These are phyloP conservation scores for Alfaro cultratus DNA, from an alignment of 2,797 vertebrate genomes.

Conservation along the genomic window DNA sequence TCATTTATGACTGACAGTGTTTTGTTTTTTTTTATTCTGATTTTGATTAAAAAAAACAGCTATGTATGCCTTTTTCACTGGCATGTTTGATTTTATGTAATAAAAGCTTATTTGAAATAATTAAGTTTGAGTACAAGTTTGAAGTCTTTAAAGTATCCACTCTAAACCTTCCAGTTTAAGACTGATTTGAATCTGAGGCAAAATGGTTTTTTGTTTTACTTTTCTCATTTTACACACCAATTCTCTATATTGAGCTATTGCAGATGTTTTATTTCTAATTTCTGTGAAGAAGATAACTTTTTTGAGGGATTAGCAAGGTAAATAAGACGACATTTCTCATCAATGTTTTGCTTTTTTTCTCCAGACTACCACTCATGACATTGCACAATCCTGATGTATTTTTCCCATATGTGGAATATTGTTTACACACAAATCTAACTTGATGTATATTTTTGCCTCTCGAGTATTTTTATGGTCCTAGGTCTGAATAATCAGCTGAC, in stretches of 20 bases:
- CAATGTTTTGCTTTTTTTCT: background rate
- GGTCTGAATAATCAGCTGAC: constrained; percentile 70
- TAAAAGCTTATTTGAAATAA: background rate
- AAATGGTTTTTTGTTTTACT: background rate
- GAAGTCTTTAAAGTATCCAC: background rate
- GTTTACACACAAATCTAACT: background rate
- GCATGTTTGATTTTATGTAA: background rate
- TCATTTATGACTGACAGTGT: too few species aligned
- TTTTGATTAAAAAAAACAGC: background rate
- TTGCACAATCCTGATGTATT: background rate
- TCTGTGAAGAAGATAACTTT: background rate
- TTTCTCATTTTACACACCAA: background rate
- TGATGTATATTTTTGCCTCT: background rate
- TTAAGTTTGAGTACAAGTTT: background rate
- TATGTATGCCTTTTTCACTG: background rate
- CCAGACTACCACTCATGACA: too few species aligned
- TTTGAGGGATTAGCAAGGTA: background rate
- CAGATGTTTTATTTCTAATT: background rate
- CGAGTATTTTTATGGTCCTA: background rate
- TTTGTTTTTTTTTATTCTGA: background rate
- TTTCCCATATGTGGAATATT: background rate
- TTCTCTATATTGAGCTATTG: background rate
- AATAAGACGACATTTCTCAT: background rate
- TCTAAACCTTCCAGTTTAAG: background rate
- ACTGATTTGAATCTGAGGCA: background rate